Base-by-base conservation (phyloP, 2,113 vertebrate species). In the Prolemur simus region DNA sequence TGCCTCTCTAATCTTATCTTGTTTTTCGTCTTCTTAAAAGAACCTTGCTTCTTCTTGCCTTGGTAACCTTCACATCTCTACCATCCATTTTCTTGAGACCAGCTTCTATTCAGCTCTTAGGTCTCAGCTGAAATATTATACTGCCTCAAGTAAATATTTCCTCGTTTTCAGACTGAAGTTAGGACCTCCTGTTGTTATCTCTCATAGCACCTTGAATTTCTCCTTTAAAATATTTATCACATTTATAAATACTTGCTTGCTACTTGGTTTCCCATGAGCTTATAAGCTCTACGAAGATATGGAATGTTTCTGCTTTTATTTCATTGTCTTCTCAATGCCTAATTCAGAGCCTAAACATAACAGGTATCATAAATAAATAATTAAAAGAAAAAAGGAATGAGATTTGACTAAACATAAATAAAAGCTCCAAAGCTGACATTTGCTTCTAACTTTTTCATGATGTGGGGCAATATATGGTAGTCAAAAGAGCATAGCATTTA, bases 161-260 rank as follows among this genome's bases (percentile, higher is more conserved):
- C 77, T 97, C 54, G 85, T 21, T 88, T 78, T n/a, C 18, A 89
- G 34, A n/a, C 69, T 87, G 52, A 87, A 10, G 42, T 87, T 78
- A 91, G 71, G 60, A 39, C 80, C 12, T 52, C 58, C 49, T 58
- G 0, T 90, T 89, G 56, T 39, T 85, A 27, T 56, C 42, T 58
- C 45, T 42, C 10, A 74, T 54, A 52, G 86, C 18, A 76, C 89
- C 68, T 89, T 84, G 34, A 83, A 89, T 91, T 94, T 95, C 32
- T 95, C 54, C 73, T 78, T 92, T 91, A 77, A 94, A 95, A 91
- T 87, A 69, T 42, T 49, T 76, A 58, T 83, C 23, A 32, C 56
- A 81, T 88, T 94, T 71, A 64, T 84, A 73, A 85, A 78, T 95
- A 56, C 25, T 45, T 94, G n/a, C 42, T 81, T 78, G 42, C 56